Evolutionary conservation across 1,140 invertebrate genomes (phyloP).

Genomic region (Drosophila sproati): DNA sequence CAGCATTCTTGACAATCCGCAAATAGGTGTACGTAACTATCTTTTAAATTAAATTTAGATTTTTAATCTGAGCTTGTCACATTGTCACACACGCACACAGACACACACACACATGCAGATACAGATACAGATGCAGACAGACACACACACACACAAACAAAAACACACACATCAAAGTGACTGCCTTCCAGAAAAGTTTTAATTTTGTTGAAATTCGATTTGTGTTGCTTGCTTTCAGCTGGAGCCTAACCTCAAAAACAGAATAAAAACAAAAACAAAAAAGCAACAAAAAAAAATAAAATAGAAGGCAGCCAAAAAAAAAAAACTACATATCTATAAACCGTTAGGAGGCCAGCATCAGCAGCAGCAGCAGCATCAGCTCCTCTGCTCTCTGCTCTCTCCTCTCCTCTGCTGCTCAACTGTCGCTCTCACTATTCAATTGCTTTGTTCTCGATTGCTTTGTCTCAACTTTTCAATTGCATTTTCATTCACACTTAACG

Average conservation of each 20-base stretch:
- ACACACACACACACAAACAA: background rate
- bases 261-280: background rate
- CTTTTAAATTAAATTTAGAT: constrained; percentile 44
- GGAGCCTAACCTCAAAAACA: background rate
- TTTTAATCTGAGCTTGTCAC: constrained; percentile 33
- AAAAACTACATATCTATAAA: constrained; percentile 13
- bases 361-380: background rate
- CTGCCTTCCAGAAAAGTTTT: constrained; percentile 32
- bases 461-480: constrained; percentile 58
- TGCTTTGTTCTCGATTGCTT: constrained; percentile 45
- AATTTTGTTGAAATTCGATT: constrained; percentile 49
- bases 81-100: background rate
- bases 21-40: constrained; percentile 17
- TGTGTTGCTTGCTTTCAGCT: constrained; percentile 53
- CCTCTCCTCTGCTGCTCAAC: background rate
- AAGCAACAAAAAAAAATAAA: too few species aligned
- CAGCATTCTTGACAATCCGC: background rate
- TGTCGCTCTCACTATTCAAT: constrained; percentile 18
- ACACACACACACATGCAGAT: background rate
- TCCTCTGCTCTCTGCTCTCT: background rate
- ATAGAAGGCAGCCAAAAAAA: background rate
- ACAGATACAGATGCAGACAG: background rate
- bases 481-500: constrained; percentile 53
- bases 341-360: background rate
- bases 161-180: background rate